Evolutionary conservation across 2,113 vertebrate species (phyloP).

Genomic region (Seriola aureovittata): DNA sequence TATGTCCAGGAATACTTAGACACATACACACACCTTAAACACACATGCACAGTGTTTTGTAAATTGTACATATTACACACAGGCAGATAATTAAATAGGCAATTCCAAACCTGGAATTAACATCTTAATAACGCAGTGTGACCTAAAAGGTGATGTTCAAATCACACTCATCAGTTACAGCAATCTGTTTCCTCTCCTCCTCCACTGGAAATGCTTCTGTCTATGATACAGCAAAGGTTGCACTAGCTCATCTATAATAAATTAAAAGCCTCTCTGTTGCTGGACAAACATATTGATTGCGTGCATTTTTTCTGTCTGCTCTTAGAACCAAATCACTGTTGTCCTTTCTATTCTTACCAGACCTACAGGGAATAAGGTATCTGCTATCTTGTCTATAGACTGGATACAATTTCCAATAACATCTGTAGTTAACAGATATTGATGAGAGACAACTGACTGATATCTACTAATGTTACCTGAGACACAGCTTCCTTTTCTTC

Average conservation of each 20-base stretch:
- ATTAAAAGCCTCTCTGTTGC: constrained; percentile 13
- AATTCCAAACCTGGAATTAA: neutral
- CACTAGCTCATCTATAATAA: constrained; percentile 6
- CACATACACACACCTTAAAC: too few relatives aligned
- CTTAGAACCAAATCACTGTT: neutral
- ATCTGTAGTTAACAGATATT: constrained; percentile 29
- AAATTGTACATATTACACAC: too few relatives aligned
- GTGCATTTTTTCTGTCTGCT: neutral
- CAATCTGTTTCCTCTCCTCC: neutral
- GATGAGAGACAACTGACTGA: constrained; percentile 33
- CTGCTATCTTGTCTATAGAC: neutral
- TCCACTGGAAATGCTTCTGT: neutral
- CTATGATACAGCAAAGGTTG: neutral
- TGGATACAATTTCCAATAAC: neutral
- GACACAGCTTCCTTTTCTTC: constrained; percentile 23
- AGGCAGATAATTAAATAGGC: too few relatives aligned
- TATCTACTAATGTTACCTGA: constrained; percentile 4
- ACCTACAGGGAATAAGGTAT: neutral
- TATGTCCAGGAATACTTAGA: neutral
- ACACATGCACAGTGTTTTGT: too few relatives aligned
- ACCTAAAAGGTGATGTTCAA: neutral
- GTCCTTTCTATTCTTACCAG: neutral
- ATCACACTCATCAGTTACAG: neutral
- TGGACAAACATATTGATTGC: constrained; percentile 39
- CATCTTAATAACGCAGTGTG: neutral